Conservation (phyloP, 2,888 invertebrate genomes). For the Acronicta leporina region DNA sequence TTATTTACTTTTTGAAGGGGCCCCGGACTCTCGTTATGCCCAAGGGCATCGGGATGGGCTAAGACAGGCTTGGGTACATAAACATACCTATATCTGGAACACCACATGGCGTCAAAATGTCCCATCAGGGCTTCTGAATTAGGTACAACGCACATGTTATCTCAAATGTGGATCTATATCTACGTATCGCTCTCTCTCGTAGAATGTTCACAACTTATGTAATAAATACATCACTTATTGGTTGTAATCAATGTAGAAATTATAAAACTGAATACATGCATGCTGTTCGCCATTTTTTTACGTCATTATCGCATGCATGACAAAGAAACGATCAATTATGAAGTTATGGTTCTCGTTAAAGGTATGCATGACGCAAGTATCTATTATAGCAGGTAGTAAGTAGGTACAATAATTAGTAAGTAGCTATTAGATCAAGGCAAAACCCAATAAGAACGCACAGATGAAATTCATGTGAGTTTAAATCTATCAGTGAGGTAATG, state of each 20-base stretch:
- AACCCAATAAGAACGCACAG: conserved; percentile 39
- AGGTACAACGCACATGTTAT: conserved; percentile 24
- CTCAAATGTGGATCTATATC: background rate
- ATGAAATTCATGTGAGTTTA: conserved; percentile 40
- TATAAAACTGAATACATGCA: conserved; percentile 2
- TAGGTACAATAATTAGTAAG: conserved; percentile 53
- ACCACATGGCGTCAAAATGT: conserved; percentile 26
- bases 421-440: conserved; percentile 52
- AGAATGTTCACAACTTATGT: background rate
- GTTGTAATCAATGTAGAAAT: background rate
- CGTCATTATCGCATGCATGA: conserved; percentile 23
- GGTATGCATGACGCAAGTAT: conserved; percentile 29
- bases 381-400: conserved; percentile 15
- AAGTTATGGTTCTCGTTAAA: conserved; percentile 3
- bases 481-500: conserved; percentile 36
- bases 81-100: background rate
- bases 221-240: conserved; percentile 9
- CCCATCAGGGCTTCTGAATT: conserved; percentile 1
- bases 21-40: too few species aligned
- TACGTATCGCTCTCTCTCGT: conserved; percentile 9
- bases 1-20: too few species aligned
- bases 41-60: too few species aligned
- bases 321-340: conserved; percentile 17
- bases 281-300: conserved; percentile 2
- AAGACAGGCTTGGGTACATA: too few species aligned